A percentile compares a stretch with the other conserved stretches of the same genome.
phyloP scores from a whole-genome alignment of 2,888 invertebrate genomes.

The Heliconius sara region DNA sequence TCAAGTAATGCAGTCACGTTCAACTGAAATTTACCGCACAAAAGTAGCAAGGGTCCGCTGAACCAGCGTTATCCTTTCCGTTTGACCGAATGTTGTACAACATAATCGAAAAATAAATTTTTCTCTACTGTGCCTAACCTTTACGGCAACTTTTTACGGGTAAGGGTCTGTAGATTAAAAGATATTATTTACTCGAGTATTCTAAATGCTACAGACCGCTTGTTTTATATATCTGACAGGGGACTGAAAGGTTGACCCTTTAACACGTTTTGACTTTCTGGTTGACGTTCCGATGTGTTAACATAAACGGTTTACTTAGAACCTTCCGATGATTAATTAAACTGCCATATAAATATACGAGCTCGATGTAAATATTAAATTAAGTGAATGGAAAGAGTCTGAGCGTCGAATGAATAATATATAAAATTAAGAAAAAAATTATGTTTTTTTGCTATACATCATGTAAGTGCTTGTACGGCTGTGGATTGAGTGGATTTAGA shows the following conservation, averaged over 20 bases:
- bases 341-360: slow-evolving; percentile 39
- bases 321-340: slow-evolving; percentile 49
- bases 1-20: slow-evolving; percentile 48
- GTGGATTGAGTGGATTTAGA: neutral
- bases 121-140: slow-evolving; percentile 66
- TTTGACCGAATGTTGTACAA: slow-evolving; percentile 57
- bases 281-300: slow-evolving; percentile 55
- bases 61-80: slow-evolving; percentile 50
- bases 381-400: neutral
- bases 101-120: slow-evolving; percentile 76
- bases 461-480: neutral
- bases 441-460: neutral
- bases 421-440: neutral
- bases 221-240: slow-evolving; percentile 77
- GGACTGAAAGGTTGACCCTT: slow-evolving; percentile 60
- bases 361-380: slow-evolving; percentile 32
- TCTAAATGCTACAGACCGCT: slow-evolving; percentile 65
- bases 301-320: slow-evolving; percentile 54
- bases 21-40: slow-evolving; percentile 48
- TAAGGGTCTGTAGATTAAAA: slow-evolving; percentile 79
- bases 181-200: slow-evolving; percentile 76
- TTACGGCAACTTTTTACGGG: slow-evolving; percentile 67
- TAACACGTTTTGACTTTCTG: slow-evolving; percentile 52
- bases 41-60: slow-evolving; percentile 48
- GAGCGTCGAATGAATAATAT: neutral